A percentile compares a stretch with the other conserved stretches of the same genome.
Evolutionary conservation across 2,888 invertebrate genomes (phyloP).

Genomic region (Perizoma affinitatum): DNA sequence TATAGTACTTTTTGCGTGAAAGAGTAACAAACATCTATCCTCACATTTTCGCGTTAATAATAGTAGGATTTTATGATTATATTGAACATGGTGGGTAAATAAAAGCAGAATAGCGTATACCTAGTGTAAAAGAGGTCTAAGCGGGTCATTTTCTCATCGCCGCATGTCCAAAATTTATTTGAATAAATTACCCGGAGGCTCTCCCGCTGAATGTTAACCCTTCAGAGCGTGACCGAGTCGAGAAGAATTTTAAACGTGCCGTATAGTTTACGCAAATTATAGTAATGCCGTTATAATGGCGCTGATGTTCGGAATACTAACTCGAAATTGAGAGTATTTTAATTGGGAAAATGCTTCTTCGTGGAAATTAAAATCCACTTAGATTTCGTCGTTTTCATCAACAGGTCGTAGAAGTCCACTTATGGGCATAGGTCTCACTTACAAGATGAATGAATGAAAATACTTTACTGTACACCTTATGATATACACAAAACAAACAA

Average conservation of each 20-base stretch:
- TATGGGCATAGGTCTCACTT: no score
- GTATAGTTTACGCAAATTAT: conserved; percentile 47
- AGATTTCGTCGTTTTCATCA: no score
- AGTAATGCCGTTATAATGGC: conserved; percentile 43
- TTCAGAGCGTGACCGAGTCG: conserved; percentile 56
- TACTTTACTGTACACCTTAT: no score
- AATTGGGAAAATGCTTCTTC: conserved; percentile 6
- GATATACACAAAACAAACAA: no score
- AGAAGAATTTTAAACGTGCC: conserved; percentile 55
- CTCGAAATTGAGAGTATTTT: conserved; percentile 13
- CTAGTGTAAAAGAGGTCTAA: conserved; percentile 52
- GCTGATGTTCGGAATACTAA: conserved; percentile 27
- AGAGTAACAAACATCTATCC: no score
- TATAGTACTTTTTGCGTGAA: no score
- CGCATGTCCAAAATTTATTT: conserved; percentile 74
- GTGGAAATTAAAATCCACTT: background rate
- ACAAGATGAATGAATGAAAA: no score
- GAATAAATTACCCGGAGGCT: conserved; percentile 75
- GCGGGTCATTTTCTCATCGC: conserved; percentile 64
- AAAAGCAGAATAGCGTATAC: no score
- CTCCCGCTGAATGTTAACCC: conserved; percentile 76
- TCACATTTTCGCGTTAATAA: no score
- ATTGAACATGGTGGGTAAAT: no score
- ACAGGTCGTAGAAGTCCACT: no score
- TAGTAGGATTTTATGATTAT: no score